Conservation (phyloP, 2,797 vertebrate species). For the Martes flavigula region DNA sequence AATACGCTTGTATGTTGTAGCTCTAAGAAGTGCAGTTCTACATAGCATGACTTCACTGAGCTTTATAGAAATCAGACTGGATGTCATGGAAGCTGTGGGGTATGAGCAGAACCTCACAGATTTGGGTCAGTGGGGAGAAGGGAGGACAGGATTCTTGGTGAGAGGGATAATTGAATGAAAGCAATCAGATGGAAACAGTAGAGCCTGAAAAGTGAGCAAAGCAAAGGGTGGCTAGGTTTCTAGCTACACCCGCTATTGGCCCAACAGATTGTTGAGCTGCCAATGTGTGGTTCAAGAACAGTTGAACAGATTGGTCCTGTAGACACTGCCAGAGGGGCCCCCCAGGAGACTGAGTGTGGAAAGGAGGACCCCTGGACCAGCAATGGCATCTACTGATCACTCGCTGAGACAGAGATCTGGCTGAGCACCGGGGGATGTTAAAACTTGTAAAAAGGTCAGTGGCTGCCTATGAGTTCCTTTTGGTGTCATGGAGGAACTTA, state of each 20-base stretch:
- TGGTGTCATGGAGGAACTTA: neutral
- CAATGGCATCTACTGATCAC: fast-evolving
- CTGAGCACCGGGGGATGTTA: neutral
- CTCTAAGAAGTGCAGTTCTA: neutral
- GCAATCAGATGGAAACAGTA: neutral
- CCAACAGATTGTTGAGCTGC: neutral
- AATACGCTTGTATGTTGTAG: neutral
- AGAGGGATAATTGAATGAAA: neutral
- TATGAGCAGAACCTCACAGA: neutral
- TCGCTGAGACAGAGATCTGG: neutral
- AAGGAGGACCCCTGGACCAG: neutral
- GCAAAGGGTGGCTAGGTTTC: neutral
- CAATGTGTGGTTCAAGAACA: neutral
- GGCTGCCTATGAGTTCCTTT: neutral
- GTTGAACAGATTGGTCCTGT: neutral
- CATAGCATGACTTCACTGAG: neutral
- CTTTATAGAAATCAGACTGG: neutral
- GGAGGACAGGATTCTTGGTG: neutral
- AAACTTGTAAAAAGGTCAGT: neutral
- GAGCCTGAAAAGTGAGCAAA: neutral
- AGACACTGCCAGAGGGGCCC: neutral
- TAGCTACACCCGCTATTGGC: fast-evolving
- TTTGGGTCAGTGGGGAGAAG: neutral
- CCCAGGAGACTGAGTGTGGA: neutral
- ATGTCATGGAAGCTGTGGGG: neutral